A percentile compares a stretch with the other conserved stretches of the same genome.
phyloP scores from a whole-genome alignment of 37 sponge, comb jelly and placozoan genomes.

The Cliona cf. orientalis region DNA sequence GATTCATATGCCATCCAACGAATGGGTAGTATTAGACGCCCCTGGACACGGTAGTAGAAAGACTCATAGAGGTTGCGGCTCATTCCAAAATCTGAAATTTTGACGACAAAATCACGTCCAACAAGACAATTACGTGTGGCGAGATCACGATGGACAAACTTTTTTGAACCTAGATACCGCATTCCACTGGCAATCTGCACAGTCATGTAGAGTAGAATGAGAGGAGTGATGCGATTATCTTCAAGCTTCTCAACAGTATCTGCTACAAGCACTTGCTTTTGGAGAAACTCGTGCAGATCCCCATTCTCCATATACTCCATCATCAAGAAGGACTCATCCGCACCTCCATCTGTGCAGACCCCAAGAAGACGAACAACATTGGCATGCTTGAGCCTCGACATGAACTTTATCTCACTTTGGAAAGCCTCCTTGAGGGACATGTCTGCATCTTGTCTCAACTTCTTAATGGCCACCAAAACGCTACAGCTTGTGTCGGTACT shows the following conservation, averaged over 20 bases:
- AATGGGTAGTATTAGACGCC: slow-evolving; percentile 66
- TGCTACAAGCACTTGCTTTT: slow-evolving; percentile 57
- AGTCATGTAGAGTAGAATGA: slow-evolving; percentile 74
- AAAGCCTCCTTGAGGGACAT: slow-evolving; percentile 46
- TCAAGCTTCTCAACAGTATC: slow-evolving; percentile 17
- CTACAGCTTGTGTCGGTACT: slow-evolving; percentile 49
- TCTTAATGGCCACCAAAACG: slow-evolving; percentile 83
- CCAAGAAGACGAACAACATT: slow-evolving; percentile 81
- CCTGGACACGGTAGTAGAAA: slow-evolving; percentile 66
- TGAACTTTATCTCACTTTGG: slow-evolving; percentile 77
- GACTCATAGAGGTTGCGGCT: slow-evolving; percentile 77
- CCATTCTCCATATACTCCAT: slow-evolving; percentile 97
- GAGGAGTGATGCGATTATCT: slow-evolving; percentile 46
- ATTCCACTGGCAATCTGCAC: slow-evolving; percentile 88
- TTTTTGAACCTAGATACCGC: slow-evolving; percentile 76
- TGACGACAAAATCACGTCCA: slow-evolving; percentile 79
- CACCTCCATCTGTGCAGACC: slow-evolving; percentile 37
- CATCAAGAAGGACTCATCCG: slow-evolving; percentile 46
- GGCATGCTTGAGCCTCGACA: slow-evolving; percentile 71
- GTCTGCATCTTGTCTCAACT: slow-evolving; percentile 63
- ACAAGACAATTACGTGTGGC: slow-evolving; percentile 88
- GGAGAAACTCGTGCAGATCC: slow-evolving; percentile 81
- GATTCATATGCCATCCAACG: slow-evolving; percentile 89
- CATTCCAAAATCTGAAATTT: slow-evolving; percentile 94
- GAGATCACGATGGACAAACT: slow-evolving; percentile 85